Evolutionary conservation across 2,888 invertebrate genomes (phyloP), one percentile per base, ranked within the genome.

Genomic region (Halocaridina rubra): DNA sequence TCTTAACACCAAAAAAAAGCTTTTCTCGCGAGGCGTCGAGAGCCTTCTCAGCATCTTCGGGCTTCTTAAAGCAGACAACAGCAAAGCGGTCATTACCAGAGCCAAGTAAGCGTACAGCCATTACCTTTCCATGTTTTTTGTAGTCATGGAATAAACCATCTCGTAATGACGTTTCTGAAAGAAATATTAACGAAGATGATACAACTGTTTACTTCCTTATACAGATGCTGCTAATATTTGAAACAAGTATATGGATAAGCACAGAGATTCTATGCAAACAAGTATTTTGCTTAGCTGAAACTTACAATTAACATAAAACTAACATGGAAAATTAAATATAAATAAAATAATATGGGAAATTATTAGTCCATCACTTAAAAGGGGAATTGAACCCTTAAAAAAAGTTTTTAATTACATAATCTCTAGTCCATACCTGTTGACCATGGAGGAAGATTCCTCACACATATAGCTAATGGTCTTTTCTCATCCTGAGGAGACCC

Each of bases 111-210:
- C 96, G 96, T 85, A 98, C 97, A 94, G 97, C 96, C 89, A 96
- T 96, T 90, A 98, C 98, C 92, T 98, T 98, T 88, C 98, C 98
- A 92, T 98, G 97, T 91, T 98, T 98, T 93, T 98, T 98, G 93
- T 98, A 98, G 92, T 98, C 98, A 92, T 98, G 98, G 92, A 97
- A 98, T 89, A 98, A 94, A 89, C 98, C 98, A 92, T 98, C 98
- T 92, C 98, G 97, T 89, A 98, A 93, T 90, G 97, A 98, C 89
- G 97, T 97, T 92, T 98, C 98, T 91, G 95, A 94, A 88, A 78
- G 76, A 61, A 87, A 64, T 46, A 46, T 13, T 13, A n/a, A n/a
- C n/a, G n/a, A n/a, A n/a, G n/a, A n/a, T n/a, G n/a, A n/a, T n/a
- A n/a, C n/a, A n/a, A n/a, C n/a, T n/a, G n/a, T n/a, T n/a, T n/a